A percentile compares a stretch with the other conserved stretches of the same genome.
Conservation (phyloP, 30 jellyfish, hydroid and myxozoan genomes). For the Aurelia aurita complex sp. Pacific region DNA sequence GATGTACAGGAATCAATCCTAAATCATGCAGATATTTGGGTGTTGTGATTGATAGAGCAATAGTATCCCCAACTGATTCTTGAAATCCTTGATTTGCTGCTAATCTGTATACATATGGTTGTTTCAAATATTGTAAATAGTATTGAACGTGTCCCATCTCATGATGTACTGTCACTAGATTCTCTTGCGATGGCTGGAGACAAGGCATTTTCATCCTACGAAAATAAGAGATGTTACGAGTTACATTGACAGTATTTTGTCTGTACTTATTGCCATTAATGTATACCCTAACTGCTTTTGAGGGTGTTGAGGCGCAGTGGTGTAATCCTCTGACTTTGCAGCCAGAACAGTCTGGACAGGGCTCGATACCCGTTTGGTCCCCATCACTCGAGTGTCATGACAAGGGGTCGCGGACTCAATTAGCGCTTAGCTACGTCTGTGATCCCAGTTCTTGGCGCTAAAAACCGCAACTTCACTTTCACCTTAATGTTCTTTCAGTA, state of each 20-base stretch:
- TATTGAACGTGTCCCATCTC: constrained; percentile 90
- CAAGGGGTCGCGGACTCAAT: too few species aligned
- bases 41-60: constrained; percentile 71
- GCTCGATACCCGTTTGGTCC: too few species aligned
- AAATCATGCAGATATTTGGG: constrained; percentile 74
- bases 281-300: not conserved
- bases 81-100: constrained; percentile 93
- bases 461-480: too few species aligned
- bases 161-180: constrained; percentile 73
- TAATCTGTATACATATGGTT: constrained; percentile 67
- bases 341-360: too few species aligned
- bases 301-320: too few species aligned
- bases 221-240: not conserved
- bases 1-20: constrained; percentile 45
- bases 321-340: too few species aligned
- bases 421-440: too few species aligned
- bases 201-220: constrained; percentile 90
- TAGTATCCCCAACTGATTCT: constrained; percentile 87
- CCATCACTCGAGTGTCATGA: too few species aligned
- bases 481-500: too few species aligned
- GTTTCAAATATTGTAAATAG: constrained; percentile 56
- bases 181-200: constrained; percentile 60
- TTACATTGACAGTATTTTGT: not conserved
- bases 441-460: too few species aligned
- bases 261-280: not conserved